Evolutionary conservation across 2,797 vertebrate species (phyloP), one percentile per base, ranked within the genome.

Genomic region (Cossypha caffra): DNA sequence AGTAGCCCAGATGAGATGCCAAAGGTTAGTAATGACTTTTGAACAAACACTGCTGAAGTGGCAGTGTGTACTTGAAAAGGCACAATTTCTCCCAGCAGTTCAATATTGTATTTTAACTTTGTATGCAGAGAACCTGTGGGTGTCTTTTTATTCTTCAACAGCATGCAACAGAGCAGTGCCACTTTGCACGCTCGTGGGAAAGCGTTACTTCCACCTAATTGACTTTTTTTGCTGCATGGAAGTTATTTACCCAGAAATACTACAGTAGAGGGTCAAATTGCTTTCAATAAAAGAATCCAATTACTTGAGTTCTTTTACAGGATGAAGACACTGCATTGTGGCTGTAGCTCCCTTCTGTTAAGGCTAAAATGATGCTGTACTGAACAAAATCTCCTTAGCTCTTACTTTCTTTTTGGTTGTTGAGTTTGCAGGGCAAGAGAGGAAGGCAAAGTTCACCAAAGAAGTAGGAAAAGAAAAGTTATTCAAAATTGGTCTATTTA

Each of bases 11-110:
- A 97, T 90, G 91, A 97, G 96, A 94, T 96, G 95, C 62, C 96
- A 97, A 97, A 97, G 84, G 86, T 97, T 96, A 95, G 86, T 97
- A 97, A 98, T 97, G 91, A 94, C 86, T 97, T 97, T 81, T 96
- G 93, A 96, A 96, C 81, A 96, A 96, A 91, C 54, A 43, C 61
- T 86, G 76, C 93, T 96, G 79, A 96, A 95, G 73, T 91, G 71
- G 81, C 52, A 84, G 52, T 1, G 1, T 79, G 75, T 79, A 71
- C 75, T 97, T 94, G 94, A 59, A 95, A 84, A 94, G 90, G 48
- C 40, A 89, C 54, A 83, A 28, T 94, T 59, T 86, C n/a, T 31
- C 61, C 42, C 72, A 96, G 81, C 51, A 86, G 29, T 86, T 95
- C 80, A 92, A 90, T 94, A 91, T 78, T 85, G 94, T 93, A 87